Percentiles rank a stretch among this genome's conserved stretches.
Evolutionary conservation across 2,888 invertebrate species (phyloP).

Genomic region (Pristionchus entomophagus): DNA sequence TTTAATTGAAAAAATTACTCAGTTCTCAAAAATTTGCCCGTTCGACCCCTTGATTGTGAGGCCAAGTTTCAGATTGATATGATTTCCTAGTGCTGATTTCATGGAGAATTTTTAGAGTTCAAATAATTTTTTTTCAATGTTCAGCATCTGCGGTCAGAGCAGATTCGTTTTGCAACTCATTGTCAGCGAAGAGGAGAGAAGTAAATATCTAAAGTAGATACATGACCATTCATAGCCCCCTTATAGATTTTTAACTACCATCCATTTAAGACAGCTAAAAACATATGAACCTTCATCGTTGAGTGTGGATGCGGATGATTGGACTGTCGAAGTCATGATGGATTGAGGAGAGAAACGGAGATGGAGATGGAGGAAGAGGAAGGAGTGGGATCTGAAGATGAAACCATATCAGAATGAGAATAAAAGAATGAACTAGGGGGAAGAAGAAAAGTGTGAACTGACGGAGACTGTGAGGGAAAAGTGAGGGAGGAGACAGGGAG

Average conservation of each 20-base stretch:
- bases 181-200: no score
- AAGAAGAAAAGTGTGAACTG: neutral
- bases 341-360: neutral
- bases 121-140: neutral
- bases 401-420: neutral
- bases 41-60: no score
- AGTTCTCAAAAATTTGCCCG: no score
- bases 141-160: no score
- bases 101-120: neutral
- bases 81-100: neutral
- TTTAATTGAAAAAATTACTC: neutral
- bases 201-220: no score
- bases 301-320: neutral
- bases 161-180: no score
- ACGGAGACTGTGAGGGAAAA: slow-evolving; percentile 1
- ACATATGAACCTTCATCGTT: slow-evolving; percentile 3
- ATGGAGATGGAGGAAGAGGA: slow-evolving; percentile 7
- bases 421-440: neutral
- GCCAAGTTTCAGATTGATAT: no score
- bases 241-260: no score
- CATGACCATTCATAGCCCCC: no score
- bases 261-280: no score
- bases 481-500: slow-evolving; percentile 25
- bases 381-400: neutral
- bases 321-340: slow-evolving; percentile 7